Percentiles rank a stretch among this genome's conserved stretches.
Conservation (phyloP, 2,797 vertebrate genomes). For the Hozukius guyotensis region DNA sequence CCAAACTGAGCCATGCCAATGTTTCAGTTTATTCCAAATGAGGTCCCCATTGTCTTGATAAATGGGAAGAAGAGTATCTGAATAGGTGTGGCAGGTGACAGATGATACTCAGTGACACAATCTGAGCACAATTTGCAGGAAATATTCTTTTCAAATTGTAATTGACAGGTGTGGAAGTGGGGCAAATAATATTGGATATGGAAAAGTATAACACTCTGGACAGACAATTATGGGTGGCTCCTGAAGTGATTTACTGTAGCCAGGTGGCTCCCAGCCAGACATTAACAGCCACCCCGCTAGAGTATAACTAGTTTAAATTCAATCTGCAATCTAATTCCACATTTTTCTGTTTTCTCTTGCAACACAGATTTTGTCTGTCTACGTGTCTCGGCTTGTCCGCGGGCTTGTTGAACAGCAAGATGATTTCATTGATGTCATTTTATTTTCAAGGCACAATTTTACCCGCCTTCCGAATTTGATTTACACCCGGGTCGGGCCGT, state of each 20-base stretch:
- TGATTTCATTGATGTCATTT: neutral
- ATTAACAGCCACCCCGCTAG: conserved; percentile 14
- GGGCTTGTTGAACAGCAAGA: neutral
- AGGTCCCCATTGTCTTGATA: conserved; percentile 33
- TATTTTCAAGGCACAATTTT: conserved; percentile 12
- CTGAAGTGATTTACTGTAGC: conserved; percentile 32
- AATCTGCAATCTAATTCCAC: conserved; percentile 14
- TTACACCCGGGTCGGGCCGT: neutral
- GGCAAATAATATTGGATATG: conserved; percentile 33
- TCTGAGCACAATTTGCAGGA: conserved; percentile 42
- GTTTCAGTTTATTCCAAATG: conserved; percentile 27
- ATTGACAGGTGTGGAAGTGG: conserved; percentile 48
- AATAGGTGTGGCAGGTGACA: conserved; percentile 44
- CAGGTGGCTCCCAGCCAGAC: conserved; percentile 25
- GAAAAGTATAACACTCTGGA: neutral
- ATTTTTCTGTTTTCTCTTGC: neutral
- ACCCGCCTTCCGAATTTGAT: conserved; percentile 27
- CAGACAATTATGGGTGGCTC: conserved; percentile 29
- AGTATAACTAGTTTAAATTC: conserved; percentile 24
- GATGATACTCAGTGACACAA: conserved; percentile 37
- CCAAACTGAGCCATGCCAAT: conserved; percentile 14
- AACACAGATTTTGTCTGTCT: neutral
- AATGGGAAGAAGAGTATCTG: conserved; percentile 28
- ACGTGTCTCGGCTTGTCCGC: neutral
- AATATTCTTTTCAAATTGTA: conserved; percentile 50